phyloP scores from a whole-genome alignment of 2,113 vertebrate species.

The Epinephelus fuscoguttatus region DNA sequence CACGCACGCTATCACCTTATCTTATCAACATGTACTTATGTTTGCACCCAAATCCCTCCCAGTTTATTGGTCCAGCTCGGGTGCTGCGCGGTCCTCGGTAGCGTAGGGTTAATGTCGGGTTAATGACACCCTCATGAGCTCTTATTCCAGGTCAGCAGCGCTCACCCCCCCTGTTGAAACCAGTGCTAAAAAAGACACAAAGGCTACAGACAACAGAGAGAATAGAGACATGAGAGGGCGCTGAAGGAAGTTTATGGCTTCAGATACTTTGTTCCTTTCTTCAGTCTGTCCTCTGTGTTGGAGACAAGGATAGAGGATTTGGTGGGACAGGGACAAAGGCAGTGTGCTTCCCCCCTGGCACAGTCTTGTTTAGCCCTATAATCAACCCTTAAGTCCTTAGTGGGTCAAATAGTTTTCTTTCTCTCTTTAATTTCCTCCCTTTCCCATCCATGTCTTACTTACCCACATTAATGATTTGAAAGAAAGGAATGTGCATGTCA shows the following conservation, averaged over 20 bases:
- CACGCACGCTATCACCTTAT: not conserved
- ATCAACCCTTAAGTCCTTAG: conserved; percentile 64
- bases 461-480: conserved; percentile 24
- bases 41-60: not conserved
- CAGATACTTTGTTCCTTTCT: conserved; percentile 62
- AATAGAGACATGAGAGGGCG: conserved; percentile 72
- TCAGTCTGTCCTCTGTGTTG: conserved; percentile 44
- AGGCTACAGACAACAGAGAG: conserved; percentile 61
- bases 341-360: conserved; percentile 33
- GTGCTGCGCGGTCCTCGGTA: conserved; percentile 22
- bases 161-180: conserved; percentile 37
- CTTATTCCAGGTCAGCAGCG: conserved; percentile 75
- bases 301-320: conserved; percentile 56
- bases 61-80: conserved; percentile 19
- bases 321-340: conserved; percentile 69
- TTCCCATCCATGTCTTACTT: conserved; percentile 13
- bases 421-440: conserved; percentile 17
- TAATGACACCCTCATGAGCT: conserved; percentile 80
- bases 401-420: conserved; percentile 54
- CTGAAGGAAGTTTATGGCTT: conserved; percentile 78
- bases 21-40: conserved; percentile 11
- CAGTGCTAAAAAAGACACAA: conserved; percentile 66
- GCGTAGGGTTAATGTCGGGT: conserved; percentile 78
- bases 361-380: conserved; percentile 48
- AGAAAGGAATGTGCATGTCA: conserved; percentile 43